phyloP scores from a whole-genome alignment of 2,797 vertebrate genomes.

The Oryzias dopingdopingensis region DNA sequence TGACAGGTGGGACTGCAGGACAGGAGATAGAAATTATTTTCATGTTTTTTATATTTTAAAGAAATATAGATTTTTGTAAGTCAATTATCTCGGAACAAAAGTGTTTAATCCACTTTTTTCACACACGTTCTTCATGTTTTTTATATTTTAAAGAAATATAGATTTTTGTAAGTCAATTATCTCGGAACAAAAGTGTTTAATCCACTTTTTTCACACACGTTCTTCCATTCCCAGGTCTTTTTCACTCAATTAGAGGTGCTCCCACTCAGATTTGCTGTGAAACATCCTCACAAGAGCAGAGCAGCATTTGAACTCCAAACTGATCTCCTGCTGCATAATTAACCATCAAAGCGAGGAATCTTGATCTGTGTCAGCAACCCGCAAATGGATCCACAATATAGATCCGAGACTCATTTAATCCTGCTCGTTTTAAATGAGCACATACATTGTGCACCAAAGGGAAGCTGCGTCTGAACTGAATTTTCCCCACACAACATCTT shows the following conservation, averaged over 20 bases:
- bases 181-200: constrained; percentile 2
- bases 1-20: constrained; percentile 23
- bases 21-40: background rate
- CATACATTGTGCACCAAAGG: no score
- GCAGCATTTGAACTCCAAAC: constrained; percentile 30
- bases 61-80: constrained; percentile 25
- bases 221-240: constrained; percentile 22
- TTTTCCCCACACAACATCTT: background rate
- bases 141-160: background rate
- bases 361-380: constrained; percentile 16
- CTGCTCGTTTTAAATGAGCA: background rate
- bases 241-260: constrained; percentile 47
- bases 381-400: constrained; percentile 6
- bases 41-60: no score
- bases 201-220: constrained; percentile 27
- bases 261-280: constrained; percentile 49
- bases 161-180: constrained; percentile 47
- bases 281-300: constrained; percentile 38
- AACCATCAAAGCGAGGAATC: constrained; percentile 26
- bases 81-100: constrained; percentile 34
- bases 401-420: constrained; percentile 14
- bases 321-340: constrained; percentile 55
- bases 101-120: background rate
- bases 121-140: constrained; percentile 8
- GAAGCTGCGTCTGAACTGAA: no score